Conservation (phyloP, 2,888 invertebrate species). For the Pachydiplax longipennis region DNA sequence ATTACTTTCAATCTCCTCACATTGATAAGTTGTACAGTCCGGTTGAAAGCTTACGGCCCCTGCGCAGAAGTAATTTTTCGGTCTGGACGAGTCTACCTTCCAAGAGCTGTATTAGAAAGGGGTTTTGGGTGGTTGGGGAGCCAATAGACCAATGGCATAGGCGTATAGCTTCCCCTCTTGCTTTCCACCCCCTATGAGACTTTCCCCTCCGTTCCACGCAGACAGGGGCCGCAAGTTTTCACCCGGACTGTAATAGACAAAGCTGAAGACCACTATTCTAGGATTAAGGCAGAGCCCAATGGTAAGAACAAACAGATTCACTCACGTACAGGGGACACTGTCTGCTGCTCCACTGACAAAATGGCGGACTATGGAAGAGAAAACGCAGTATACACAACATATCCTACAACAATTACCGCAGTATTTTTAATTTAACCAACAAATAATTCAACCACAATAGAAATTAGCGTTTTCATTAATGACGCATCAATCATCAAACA, state of each 20-base stretch:
- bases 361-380: constrained; percentile 56
- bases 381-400: constrained; percentile 52
- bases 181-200: too few species aligned
- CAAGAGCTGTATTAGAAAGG: too few species aligned
- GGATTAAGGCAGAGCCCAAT: constrained; percentile 51
- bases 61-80: too few species aligned
- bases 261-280: constrained; percentile 52
- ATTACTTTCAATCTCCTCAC: constrained; percentile 5
- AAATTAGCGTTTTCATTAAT: constrained; percentile 22
- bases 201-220: too few species aligned
- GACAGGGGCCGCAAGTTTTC: too few species aligned
- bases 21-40: constrained; percentile 23
- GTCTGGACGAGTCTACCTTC: neutral
- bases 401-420: constrained; percentile 47
- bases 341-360: constrained; percentile 57
- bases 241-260: too few species aligned
- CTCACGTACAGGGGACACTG: constrained; percentile 57
- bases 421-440: constrained; percentile 34
- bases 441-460: neutral
- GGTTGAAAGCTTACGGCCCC: neutral
- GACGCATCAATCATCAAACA: constrained; percentile 33
- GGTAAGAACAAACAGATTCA: constrained; percentile 52
- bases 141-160: too few species aligned
- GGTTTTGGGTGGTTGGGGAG: too few species aligned
- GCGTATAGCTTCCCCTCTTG: too few species aligned